These are phyloP conservation scores for Nemapogon koenigi DNA, from an alignment of 2,888 invertebrate genomes.

Conservation along the genomic window DNA sequence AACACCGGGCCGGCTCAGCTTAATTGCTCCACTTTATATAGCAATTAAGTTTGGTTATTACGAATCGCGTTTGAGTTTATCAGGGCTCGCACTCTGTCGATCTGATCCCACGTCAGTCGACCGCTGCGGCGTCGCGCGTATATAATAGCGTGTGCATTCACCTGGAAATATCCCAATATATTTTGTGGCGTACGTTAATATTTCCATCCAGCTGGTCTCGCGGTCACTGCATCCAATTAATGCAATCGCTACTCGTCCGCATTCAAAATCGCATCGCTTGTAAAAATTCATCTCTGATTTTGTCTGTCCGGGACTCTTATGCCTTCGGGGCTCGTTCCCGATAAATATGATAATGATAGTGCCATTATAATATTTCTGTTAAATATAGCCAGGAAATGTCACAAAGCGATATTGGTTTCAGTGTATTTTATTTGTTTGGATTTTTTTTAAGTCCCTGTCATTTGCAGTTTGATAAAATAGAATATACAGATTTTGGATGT, in stretches of 20 bases:
- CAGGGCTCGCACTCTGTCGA: constrained; percentile 10
- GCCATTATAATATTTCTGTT: too few relatives aligned
- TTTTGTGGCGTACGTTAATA: constrained; percentile 38
- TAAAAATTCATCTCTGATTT: constrained; percentile 35
- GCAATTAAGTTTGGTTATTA: constrained; percentile 25
- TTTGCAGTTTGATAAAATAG: too few relatives aligned
- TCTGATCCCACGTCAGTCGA: constrained; percentile 6
- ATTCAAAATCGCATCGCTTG: constrained; percentile 25
- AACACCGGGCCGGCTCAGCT: constrained; percentile 16
- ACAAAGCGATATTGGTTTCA: too few relatives aligned
- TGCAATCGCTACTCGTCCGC: constrained; percentile 25
- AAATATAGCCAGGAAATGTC: too few relatives aligned
- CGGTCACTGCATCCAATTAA: constrained; percentile 54
- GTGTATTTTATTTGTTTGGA: too few relatives aligned
- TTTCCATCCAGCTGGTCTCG: constrained; percentile 34
- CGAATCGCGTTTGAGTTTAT: constrained; percentile 4
- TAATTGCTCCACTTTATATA: constrained; percentile 33
- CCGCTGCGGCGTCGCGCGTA: constrained; percentile 11
- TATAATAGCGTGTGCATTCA: constrained; percentile 22
- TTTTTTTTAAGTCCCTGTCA: too few relatives aligned
- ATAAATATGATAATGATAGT: constrained; percentile 1
- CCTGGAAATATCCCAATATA: constrained; percentile 41
- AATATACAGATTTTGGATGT: too few relatives aligned
- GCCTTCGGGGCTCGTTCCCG: constrained; percentile 4
- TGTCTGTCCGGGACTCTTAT: constrained; percentile 15